These are phyloP conservation scores for Aegithalos caudatus DNA, from an alignment of 2,113 vertebrate genomes.

Conservation along the genomic window DNA sequence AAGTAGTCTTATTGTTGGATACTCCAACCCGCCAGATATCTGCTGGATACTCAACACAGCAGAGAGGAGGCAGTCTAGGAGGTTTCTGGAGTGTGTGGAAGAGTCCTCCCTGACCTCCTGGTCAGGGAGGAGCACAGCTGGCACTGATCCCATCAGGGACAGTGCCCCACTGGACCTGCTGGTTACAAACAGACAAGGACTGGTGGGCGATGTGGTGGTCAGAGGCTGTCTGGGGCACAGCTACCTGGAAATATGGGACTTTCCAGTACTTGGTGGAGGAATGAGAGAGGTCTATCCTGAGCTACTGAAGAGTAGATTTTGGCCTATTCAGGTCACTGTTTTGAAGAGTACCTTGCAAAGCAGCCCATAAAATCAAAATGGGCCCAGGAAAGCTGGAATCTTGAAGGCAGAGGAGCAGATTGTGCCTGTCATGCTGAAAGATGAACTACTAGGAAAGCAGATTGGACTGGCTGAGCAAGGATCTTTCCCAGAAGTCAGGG, in stretches of 20 bases:
- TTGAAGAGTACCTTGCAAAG: not conserved
- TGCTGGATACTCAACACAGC: not conserved
- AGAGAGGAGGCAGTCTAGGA: not conserved
- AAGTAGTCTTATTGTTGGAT: not conserved
- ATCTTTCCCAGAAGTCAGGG: not conserved
- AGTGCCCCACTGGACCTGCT: not conserved
- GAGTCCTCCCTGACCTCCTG: not conserved
- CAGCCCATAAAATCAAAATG: not conserved
- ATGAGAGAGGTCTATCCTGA: too few relatives aligned
- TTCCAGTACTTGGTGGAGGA: not conserved
- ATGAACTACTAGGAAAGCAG: not conserved
- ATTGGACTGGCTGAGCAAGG: not conserved
- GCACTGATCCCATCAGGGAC: too few relatives aligned
- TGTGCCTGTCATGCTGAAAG: not conserved
- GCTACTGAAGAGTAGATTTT: not conserved
- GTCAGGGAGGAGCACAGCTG: not conserved
- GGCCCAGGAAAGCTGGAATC: not conserved
- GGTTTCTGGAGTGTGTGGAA: not conserved
- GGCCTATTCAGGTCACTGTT: not conserved
- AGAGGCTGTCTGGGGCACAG: too few relatives aligned
- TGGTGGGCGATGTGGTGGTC: too few relatives aligned
- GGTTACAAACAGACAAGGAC: not conserved
- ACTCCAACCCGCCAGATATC: not conserved
- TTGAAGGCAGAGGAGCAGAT: not conserved
- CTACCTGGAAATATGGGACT: not conserved